Percentiles rank a stretch among this genome's conserved stretches.
phyloP scores from a whole-genome alignment of 2,113 vertebrate species.

The Prietella phreatophila region DNA sequence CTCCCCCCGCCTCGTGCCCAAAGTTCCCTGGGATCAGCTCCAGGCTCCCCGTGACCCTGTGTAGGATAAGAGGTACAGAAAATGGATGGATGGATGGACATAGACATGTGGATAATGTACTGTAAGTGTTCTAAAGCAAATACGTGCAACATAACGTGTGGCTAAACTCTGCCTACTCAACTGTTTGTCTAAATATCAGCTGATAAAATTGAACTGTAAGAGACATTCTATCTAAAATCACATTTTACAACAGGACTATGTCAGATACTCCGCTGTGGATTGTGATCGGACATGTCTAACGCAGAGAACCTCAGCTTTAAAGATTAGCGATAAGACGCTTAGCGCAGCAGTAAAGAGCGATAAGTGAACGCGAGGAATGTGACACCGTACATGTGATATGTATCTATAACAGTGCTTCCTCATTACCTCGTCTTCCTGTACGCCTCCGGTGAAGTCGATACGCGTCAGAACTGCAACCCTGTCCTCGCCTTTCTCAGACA shows the following conservation, averaged over 20 bases:
- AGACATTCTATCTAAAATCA: background rate
- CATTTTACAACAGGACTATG: background rate
- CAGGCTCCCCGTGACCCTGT: too few relatives aligned
- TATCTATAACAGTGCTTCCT: slow-evolving; percentile 30
- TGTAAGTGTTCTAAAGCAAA: background rate
- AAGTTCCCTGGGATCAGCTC: too few relatives aligned
- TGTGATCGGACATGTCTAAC: background rate
- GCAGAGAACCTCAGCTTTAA: slow-evolving; percentile 1
- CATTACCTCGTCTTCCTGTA: slow-evolving; percentile 32
- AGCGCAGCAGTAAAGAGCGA: background rate
- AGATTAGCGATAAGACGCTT: slow-evolving; percentile 12
- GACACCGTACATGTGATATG: slow-evolving; percentile 32
- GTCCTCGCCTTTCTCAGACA: background rate
- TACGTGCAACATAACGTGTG: background rate
- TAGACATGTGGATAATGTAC: background rate
- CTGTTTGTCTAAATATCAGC: background rate
- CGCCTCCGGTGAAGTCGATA: slow-evolving; percentile 5
- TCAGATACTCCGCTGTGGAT: background rate
- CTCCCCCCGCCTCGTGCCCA: too few relatives aligned
- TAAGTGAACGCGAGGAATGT: slow-evolving; percentile 28
- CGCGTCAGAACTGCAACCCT: background rate
- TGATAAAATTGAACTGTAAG: background rate
- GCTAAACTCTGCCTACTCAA: background rate
- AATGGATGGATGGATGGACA: background rate
- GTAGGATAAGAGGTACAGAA: too few relatives aligned